Evolutionary conservation across 30 jellyfish, hydroid and myxozoan species (phyloP), one percentile per base, ranked within the genome.

Genomic region (Turritopsis dohrnii): DNA sequence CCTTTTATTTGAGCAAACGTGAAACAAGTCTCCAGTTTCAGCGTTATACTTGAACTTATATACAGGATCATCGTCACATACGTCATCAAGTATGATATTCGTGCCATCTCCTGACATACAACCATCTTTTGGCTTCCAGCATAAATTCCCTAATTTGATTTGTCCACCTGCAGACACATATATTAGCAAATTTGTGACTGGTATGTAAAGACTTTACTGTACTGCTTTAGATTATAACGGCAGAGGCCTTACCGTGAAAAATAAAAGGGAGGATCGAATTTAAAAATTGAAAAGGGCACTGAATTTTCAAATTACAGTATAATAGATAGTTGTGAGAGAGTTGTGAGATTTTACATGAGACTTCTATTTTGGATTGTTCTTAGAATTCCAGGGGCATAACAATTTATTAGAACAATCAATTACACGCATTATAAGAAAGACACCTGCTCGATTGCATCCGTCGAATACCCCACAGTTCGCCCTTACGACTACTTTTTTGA

Each of bases 121-220:
- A 69, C 77, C 77, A 69, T 27, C 16, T 69, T n/a, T 69, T 69
- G 77, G 77, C 22, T 69, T 27, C 77, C 77, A 69, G 19, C 77
- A 69, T 7, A n/a, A 19, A 9, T 17, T n/a, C 9, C 31, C 28
- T 19, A 69, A n/a, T 23, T n/a, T 27, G 30, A 69, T 69, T 69
- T 69, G 77, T 69, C 77, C 77, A 23, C 16, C 77, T 69, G 21
- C 19, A 41, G 13, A 41, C 60, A 41, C 5, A 41, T 13, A 5
- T 3, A 41, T 3, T 41, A 41, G 60, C 5, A 41, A 41, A 41
- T 41, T 13, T n/a, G n/a, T n/a, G n/a, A n/a, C n/a, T n/a, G n/a
- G 5, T 3, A 5, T 3, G 60, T 3, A 41, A 41, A 41, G 60
- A 5, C 5, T 41, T 41, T 41, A 5, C 60, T 41, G 5, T 41